Base-by-base conservation (phyloP, 2,888 invertebrate genomes). In the Pachycephus smyrnensis region DNA sequence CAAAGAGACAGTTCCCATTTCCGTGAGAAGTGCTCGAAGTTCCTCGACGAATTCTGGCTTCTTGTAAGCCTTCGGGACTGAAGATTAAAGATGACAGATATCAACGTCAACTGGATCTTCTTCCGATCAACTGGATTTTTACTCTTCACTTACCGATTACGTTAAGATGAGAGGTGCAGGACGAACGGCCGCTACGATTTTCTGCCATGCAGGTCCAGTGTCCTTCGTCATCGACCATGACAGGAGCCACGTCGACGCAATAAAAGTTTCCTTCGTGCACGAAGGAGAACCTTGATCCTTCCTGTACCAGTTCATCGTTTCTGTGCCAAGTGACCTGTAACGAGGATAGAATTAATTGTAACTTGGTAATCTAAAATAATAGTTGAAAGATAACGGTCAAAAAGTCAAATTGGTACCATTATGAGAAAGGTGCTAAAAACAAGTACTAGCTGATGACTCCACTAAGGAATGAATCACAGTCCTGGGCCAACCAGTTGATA, bases 41-140 rank as follows among this genome's bases (percentile, higher is more conserved):
- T 96, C 96, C 90, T 97, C 96, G 69, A 97, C 94, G 90, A 98
- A 98, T 90, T 97, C 96, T 0, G 98, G 98, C 30, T 95, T 93
- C 89, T 97, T 97, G 91, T 97, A 97, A 0, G 97, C 97, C 92
- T 97, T 97, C 1, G 97, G 97, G 76, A 97, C 97, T 94, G 92
- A 76, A 23, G 23, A 9, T 23, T 2, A 23, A 11, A 33, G 23
- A 31, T 35, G 9, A 3, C 6, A 32, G 23, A 75, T 15, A 31
- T 11, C 1, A 77, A 33, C 68, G 12, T 11, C 11, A 73, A 9
- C 37, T n/a, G 31, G 35, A 23, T 55, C 35, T 31, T 4, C 31
- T 31, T 11, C 4, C 12, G 33, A 71, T 31, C 33, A 71, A 71
- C 31, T 31, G 71, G 11, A 71, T 32, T 4, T 11, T 69, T 30